Evolutionary conservation across 2,113 vertebrate species (phyloP).

Genomic region (Miniopterus natalensis): DNA sequence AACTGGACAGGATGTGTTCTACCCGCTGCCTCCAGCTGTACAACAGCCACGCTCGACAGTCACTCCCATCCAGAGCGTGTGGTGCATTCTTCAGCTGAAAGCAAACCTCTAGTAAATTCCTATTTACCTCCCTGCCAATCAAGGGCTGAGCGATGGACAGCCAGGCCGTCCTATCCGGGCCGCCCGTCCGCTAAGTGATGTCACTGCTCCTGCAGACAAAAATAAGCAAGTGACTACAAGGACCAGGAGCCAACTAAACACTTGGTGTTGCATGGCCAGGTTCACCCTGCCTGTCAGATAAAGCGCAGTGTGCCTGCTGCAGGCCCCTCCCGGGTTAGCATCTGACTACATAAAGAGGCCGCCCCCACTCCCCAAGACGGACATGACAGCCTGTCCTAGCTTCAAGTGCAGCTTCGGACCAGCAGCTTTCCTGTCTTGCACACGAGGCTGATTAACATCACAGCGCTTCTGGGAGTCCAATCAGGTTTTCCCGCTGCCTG

Average conservation of each 20-base stretch:
- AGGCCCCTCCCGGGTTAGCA: conserved; percentile 90
- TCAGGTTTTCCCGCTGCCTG: conserved; percentile 72
- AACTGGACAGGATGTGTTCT: conserved; percentile 72
- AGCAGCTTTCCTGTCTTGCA: conserved; percentile 88
- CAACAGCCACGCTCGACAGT: conserved; percentile 77
- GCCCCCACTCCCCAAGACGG: conserved; percentile 89
- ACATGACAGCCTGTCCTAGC: conserved; percentile 91
- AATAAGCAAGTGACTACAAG: conserved; percentile 91
- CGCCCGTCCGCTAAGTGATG: conserved; percentile 90
- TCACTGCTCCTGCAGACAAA: conserved; percentile 88
- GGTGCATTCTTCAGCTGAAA: conserved; percentile 85
- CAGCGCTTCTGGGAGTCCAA: conserved; percentile 87
- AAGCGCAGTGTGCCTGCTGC: conserved; percentile 91
- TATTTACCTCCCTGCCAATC: conserved; percentile 89
- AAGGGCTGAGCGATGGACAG: conserved; percentile 87
- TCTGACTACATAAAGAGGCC: conserved; percentile 92
- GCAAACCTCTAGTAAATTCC: conserved; percentile 86
- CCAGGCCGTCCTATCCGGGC: conserved; percentile 85
- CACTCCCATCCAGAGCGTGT: conserved; percentile 74
- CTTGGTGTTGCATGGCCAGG: conserved; percentile 92
- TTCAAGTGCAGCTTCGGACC: conserved; percentile 90
- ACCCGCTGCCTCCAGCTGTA: conserved; percentile 67
- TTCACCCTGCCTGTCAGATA: conserved; percentile 93
- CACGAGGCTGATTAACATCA: conserved; percentile 88
- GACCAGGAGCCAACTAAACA: conserved; percentile 92